Percentiles rank a stretch among this genome's conserved stretches.
Conservation (phyloP, 2,797 vertebrate species). For the Pampus argenteus region DNA sequence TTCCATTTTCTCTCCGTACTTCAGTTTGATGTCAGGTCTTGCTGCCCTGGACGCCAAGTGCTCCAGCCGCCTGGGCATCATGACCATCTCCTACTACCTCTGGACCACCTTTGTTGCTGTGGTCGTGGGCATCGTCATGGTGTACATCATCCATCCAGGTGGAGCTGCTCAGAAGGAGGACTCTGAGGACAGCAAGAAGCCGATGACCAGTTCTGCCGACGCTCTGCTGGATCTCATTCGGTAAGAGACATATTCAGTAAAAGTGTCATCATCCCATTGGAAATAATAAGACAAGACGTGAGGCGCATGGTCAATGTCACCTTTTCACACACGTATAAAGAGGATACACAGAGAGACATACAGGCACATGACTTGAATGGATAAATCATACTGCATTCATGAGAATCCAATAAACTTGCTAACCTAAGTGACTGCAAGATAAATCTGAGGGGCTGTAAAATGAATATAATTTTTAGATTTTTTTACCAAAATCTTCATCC, state of each 20-base stretch:
- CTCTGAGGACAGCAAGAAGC: conserved; percentile 91
- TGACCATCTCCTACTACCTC: conserved; percentile 97
- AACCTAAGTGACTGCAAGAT: neutral
- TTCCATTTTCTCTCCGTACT: neutral
- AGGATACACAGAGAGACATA: neutral
- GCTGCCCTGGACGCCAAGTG: conserved; percentile 98
- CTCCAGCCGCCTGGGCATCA: conserved; percentile 95
- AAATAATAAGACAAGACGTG: neutral
- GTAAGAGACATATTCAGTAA: conserved; percentile 76
- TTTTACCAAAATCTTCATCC: neutral
- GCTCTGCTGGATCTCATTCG: conserved; percentile 97
- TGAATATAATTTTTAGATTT: neutral
- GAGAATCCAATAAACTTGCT: too few species aligned
- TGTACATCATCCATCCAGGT: conserved; percentile 96
- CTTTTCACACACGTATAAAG: neutral
- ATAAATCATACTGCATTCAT: neutral
- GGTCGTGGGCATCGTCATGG: conserved; percentile 97
- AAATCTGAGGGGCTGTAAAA: neutral
- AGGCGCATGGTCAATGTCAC: neutral
- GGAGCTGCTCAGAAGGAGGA: conserved; percentile 96
- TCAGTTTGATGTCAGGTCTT: conserved; percentile 96
- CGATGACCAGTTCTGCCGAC: conserved; percentile 97
- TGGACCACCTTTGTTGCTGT: conserved; percentile 99
- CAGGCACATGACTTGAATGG: neutral
- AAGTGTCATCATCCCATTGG: neutral